These are phyloP conservation scores for Pachycephus smyrnensis DNA, from an alignment of 2,888 invertebrate genomes.

Conservation along the genomic window DNA sequence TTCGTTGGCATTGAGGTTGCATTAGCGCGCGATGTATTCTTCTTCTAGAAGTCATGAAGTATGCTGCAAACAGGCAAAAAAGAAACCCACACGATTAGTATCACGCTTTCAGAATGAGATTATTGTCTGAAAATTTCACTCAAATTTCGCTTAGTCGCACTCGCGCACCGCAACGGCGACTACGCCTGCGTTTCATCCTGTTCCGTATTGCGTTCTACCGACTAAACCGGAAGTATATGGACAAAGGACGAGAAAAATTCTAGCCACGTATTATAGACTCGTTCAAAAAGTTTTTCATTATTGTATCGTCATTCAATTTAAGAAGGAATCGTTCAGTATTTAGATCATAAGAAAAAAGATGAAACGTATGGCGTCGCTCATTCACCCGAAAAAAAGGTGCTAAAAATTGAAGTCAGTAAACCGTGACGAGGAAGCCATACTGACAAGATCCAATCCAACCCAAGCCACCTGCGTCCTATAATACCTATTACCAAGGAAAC, in stretches of 20 bases:
- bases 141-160: constrained; percentile 4
- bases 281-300: not conserved
- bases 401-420: not conserved
- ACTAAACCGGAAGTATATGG: not conserved
- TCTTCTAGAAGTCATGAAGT: constrained; percentile 19
- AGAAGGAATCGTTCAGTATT: not conserved
- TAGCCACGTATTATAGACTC: not conserved
- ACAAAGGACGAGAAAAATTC: not conserved
- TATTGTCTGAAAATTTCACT: constrained; percentile 31
- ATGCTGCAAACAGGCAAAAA: constrained; percentile 56
- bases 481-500: constrained; percentile 8
- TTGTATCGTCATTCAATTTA: not conserved
- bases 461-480: constrained; percentile 11
- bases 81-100: constrained; percentile 53
- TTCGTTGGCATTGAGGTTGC: constrained; percentile 9
- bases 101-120: not conserved
- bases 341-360: not conserved
- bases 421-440: not conserved
- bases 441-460: constrained; percentile 8
- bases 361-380: not conserved
- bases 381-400: not conserved
- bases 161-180: not conserved
- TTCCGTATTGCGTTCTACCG: not conserved
- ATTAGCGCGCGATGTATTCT: not conserved
- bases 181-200: not conserved